A percentile compares a stretch with the other conserved stretches of the same genome.
Evolutionary conservation across 2,888 invertebrate species (phyloP).

Genomic region (Tuberolachnus salignus): DNA sequence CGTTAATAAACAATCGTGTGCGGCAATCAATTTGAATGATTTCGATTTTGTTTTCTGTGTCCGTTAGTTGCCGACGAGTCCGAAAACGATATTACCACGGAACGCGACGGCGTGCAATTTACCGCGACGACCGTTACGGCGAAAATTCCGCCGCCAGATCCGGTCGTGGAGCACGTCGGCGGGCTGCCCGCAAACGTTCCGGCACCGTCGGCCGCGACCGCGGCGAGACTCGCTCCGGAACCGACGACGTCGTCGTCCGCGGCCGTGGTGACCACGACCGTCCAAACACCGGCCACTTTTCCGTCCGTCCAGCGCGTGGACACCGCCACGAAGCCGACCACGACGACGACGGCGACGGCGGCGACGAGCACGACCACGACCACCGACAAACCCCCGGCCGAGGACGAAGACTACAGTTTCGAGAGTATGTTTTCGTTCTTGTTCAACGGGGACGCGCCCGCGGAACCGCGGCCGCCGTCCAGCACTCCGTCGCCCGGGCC

Average conservation of each 20-base stretch:
- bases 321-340: neutral
- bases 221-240: slow-evolving; percentile 2
- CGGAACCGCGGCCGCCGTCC: neutral
- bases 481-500: neutral
- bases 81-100: slow-evolving; percentile 28
- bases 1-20: no score
- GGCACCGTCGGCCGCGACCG: slow-evolving; percentile 11
- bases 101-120: neutral
- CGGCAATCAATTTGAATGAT: no score
- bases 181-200: no score
- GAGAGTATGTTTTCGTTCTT: slow-evolving; percentile 71
- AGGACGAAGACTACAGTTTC: slow-evolving; percentile 66
- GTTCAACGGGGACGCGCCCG: slow-evolving; percentile 65
- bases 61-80: slow-evolving; percentile 19
- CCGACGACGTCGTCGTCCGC: slow-evolving; percentile 37
- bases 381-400: slow-evolving; percentile 62
- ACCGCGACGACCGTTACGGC: no score
- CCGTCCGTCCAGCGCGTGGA: no score
- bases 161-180: no score
- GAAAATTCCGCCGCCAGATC: no score
- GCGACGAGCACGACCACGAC: slow-evolving; percentile 54
- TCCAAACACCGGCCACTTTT: slow-evolving; percentile 5
- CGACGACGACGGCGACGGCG: slow-evolving; percentile 27
- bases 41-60: neutral
- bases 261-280: slow-evolving; percentile 36